phyloP scores from a whole-genome alignment of 2,888 invertebrate genomes.

The Pristionchus exspectatus region DNA sequence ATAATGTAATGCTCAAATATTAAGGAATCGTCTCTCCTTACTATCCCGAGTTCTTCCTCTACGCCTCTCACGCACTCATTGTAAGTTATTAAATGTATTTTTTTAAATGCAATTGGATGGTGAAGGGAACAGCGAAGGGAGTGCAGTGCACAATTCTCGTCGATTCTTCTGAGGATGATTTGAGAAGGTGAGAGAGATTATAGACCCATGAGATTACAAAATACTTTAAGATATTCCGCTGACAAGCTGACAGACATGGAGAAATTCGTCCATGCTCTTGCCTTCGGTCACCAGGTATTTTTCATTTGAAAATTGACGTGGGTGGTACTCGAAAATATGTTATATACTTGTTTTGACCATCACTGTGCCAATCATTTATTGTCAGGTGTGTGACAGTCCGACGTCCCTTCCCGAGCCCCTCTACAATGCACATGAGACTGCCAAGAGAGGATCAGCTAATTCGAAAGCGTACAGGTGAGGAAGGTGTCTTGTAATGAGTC shows the following conservation, averaged over 20 bases:
- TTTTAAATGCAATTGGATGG: neutral
- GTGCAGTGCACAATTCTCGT: constrained; percentile 25
- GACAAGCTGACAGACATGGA: constrained; percentile 16
- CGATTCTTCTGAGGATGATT: neutral
- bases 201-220: neutral
- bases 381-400: constrained; percentile 27
- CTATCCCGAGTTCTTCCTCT: constrained; percentile 19
- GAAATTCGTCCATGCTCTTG: constrained; percentile 4
- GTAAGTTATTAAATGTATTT: neutral
- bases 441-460: neutral
- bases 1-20: neutral
- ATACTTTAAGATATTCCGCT: neutral
- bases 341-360: neutral
- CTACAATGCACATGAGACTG: constrained; percentile 17
- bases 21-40: constrained; percentile 24
- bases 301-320: too few relatives aligned
- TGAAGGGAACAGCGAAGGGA: constrained; percentile 38
- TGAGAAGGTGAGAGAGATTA: neutral
- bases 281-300: neutral
- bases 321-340: neutral
- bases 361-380: neutral
- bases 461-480: neutral
- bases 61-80: neutral
- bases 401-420: constrained; percentile 28
- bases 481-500: neutral